Conservation (phyloP, 2,797 vertebrate species). For the Ctenosaura bakeri region DNA sequence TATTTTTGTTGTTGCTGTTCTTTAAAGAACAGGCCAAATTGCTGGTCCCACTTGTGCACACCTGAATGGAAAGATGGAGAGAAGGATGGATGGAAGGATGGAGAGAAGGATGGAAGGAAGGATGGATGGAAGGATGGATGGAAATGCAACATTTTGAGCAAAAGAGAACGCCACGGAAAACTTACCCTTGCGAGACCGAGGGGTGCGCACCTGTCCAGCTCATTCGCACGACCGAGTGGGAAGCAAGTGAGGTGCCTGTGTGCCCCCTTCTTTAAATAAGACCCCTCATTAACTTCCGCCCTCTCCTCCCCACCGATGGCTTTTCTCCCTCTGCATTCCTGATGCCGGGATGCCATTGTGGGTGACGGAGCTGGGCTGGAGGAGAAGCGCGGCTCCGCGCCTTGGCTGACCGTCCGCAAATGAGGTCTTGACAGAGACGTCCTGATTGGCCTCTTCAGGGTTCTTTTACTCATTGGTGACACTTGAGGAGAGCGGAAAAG, state of each 20-base stretch:
- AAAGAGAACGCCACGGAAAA: not conserved
- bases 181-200: conserved; percentile 48
- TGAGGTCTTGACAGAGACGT: fast-evolving
- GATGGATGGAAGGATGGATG: not conserved
- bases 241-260: fast-evolving
- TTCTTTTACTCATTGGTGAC: not conserved
- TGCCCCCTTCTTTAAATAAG: conserved; percentile 65
- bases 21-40: not conserved
- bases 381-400: not conserved
- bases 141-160: not conserved
- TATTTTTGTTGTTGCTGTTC: too few relatives aligned
- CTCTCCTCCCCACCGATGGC: not conserved
- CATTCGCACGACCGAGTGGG: not conserved
- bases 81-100: too few relatives aligned
- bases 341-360: conserved; percentile 68
- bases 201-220: not conserved
- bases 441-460: conserved; percentile 14
- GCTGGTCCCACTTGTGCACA: not conserved
- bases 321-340: conserved; percentile 67
- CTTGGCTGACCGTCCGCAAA: too few relatives aligned
- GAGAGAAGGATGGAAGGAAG: too few relatives aligned
- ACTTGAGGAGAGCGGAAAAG: not conserved
- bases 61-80: too few relatives aligned
- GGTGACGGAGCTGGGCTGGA: not conserved
- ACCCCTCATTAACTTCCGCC: not conserved